Evolutionary conservation across 2,888 invertebrate genomes (phyloP).

Genomic region (Drosophila greeni): DNA sequence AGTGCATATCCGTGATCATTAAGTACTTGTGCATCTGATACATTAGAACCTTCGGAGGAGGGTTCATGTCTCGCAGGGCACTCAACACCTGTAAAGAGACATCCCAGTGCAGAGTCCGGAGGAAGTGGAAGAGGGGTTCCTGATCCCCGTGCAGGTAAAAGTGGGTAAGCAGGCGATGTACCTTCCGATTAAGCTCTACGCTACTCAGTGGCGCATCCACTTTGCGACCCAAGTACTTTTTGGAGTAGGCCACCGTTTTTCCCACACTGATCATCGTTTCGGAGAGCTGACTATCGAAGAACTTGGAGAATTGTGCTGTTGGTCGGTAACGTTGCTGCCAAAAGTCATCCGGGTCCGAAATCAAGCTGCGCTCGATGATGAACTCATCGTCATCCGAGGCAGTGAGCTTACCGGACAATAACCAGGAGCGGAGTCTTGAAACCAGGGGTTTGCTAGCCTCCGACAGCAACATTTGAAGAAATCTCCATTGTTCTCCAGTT

Average conservation of each 20-base stretch:
- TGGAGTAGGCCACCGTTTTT: slow-evolving; percentile 24
- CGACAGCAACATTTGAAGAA: slow-evolving; percentile 38
- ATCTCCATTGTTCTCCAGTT: background rate
- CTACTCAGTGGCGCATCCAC: background rate
- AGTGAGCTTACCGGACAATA: slow-evolving; percentile 32
- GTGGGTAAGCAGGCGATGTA: slow-evolving; percentile 8
- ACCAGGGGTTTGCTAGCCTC: slow-evolving; percentile 27
- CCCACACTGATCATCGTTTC: slow-evolving; percentile 39
- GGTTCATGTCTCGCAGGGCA: background rate
- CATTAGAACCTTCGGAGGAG: slow-evolving; percentile 12
- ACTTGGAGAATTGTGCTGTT: slow-evolving; percentile 26
- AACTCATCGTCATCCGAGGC: slow-evolving; percentile 10
- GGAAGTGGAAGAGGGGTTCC: slow-evolving; percentile 19
- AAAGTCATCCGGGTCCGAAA: background rate
- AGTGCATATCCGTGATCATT: slow-evolving; percentile 40
- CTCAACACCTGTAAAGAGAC: slow-evolving; percentile 30
- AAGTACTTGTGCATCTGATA: slow-evolving; percentile 42
- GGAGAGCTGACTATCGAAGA: slow-evolving; percentile 19
- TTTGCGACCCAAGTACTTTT: slow-evolving; percentile 9
- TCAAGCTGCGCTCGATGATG: slow-evolving; percentile 14
- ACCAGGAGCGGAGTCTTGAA: slow-evolving; percentile 28
- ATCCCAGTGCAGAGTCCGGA: slow-evolving; percentile 13
- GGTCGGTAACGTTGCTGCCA: slow-evolving; percentile 44
- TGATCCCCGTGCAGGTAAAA: slow-evolving; percentile 16
- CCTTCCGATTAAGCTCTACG: slow-evolving; percentile 2